These are phyloP conservation scores for Cyaniris semiargus DNA, from an alignment of 2,888 invertebrate genomes.

Conservation along the genomic window DNA sequence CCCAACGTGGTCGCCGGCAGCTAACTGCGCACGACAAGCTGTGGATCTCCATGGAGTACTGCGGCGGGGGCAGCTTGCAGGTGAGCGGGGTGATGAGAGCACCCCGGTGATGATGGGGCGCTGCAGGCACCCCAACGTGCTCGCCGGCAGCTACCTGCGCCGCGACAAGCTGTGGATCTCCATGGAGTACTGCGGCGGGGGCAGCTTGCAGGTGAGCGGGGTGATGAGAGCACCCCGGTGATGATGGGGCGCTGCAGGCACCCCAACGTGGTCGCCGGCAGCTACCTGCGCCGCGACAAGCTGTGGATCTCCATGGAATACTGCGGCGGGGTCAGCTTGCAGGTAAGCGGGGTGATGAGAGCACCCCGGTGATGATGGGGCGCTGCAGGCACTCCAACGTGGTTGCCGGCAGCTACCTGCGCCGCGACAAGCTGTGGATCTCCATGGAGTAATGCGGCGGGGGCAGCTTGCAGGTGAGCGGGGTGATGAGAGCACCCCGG, in stretches of 20 bases:
- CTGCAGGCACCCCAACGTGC: slow-evolving; percentile 87
- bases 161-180: slow-evolving; percentile 99
- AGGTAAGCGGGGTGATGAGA: slow-evolving; percentile 50
- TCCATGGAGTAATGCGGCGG: slow-evolving; percentile 99
- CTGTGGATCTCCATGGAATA: slow-evolving; percentile 99
- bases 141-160: slow-evolving; percentile 97
- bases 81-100: slow-evolving; percentile 44
- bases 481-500: not conserved
- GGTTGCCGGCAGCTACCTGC: no score
- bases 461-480: slow-evolving; percentile 87
- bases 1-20: slow-evolving; percentile 99
- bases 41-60: slow-evolving; percentile 99
- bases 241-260: not conserved
- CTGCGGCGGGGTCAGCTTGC: slow-evolving; percentile 98
- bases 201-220: slow-evolving; percentile 85
- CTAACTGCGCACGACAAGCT: slow-evolving; percentile 96
- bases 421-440: slow-evolving; percentile 98
- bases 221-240: not conserved
- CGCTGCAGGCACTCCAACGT: not conserved
- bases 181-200: slow-evolving; percentile 99
- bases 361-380: not conserved
- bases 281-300: slow-evolving; percentile 97
- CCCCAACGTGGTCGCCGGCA: slow-evolving; percentile 98
- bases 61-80: slow-evolving; percentile 97
- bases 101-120: not conserved